phyloP scores from a whole-genome alignment of 2,113 vertebrate species.

The Merops nubicus region DNA sequence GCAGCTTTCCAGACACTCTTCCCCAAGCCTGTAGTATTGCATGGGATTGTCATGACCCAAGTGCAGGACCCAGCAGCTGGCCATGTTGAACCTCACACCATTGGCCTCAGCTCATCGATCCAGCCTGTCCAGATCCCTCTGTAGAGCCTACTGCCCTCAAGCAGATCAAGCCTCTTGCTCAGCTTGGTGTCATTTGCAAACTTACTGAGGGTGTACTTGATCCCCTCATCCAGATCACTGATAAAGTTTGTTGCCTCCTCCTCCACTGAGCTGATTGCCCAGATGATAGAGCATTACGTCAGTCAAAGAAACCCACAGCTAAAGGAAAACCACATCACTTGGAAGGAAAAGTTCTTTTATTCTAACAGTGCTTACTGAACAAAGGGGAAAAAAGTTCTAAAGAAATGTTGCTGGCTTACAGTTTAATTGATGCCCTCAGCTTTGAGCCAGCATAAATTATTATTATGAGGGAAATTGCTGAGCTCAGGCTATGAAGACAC shows the following conservation, averaged over 20 bases:
- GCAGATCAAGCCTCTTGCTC: neutral
- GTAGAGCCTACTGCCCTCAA: neutral
- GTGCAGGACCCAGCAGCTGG: neutral
- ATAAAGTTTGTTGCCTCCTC: neutral
- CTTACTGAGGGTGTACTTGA: neutral
- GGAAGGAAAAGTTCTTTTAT: neutral
- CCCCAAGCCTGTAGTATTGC: neutral
- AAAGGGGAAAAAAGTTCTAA: neutral
- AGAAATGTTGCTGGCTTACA: neutral
- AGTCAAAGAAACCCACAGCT: neutral
- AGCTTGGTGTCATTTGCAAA: neutral
- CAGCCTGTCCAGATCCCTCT: neutral
- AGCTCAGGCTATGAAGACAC: neutral
- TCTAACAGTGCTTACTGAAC: neutral
- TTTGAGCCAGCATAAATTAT: constrained; percentile 25
- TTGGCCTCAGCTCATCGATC: accelerated
- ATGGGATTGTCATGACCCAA: neutral
- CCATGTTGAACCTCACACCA: neutral
- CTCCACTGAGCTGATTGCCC: neutral
- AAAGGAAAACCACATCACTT: neutral
- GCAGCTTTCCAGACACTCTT: neutral
- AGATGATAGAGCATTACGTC: neutral
- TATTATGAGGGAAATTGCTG: neutral
- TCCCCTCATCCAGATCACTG: neutral
- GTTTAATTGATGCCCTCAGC: constrained; percentile 8